Base-by-base conservation (phyloP, 2,797 vertebrate species). In the Falco rusticolus region DNA sequence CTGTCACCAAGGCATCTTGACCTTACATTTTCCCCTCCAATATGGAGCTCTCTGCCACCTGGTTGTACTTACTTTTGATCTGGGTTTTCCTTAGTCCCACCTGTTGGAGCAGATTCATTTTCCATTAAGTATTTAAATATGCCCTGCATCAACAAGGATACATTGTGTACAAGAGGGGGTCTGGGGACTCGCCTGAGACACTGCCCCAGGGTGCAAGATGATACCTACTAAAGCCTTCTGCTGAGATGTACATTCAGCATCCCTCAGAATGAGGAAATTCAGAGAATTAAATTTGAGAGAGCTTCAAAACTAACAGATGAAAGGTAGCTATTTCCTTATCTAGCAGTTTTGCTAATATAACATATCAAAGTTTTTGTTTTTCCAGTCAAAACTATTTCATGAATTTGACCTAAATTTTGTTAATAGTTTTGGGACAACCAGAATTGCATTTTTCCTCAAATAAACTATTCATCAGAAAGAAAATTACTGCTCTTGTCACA, bases 391-490 rank as follows among this genome's bases (percentile, higher is more conserved):
- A 93, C 72, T 90, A 91, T 93, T 96, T 95, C 63, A 74, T 94
- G 43, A 94, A 93, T 94, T 95, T 94, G 94, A 96, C 96, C 93
- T 90, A 95, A 89, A 87, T 96, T 96, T 94, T 94, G 19, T 89
- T 89, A 96, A 94, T 82, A 87, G 74, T 84, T 97, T 97, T 91
- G 70, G 89, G 96, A 94, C 77, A 93, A 93, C 95, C 63, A 96
- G 87, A 96, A 94, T 57, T 94, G 85, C 93, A 60, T 90, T 95
- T 97, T 95, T 93, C 83, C 69, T 95, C 94, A 94, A 96, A 96
- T 94, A 96, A 96, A 89, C 95, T 94, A 93, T 90, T 96, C 70
- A 97, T 96, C 47, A 45, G 87, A 88, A 91, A 88, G 96, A 96
- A 96, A 97, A 97, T 96, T 97, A 87, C 85, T 79, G 70, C 39